Base-by-base conservation (phyloP, 2,888 invertebrate species). In the Hemistola chrysoprasaria region DNA sequence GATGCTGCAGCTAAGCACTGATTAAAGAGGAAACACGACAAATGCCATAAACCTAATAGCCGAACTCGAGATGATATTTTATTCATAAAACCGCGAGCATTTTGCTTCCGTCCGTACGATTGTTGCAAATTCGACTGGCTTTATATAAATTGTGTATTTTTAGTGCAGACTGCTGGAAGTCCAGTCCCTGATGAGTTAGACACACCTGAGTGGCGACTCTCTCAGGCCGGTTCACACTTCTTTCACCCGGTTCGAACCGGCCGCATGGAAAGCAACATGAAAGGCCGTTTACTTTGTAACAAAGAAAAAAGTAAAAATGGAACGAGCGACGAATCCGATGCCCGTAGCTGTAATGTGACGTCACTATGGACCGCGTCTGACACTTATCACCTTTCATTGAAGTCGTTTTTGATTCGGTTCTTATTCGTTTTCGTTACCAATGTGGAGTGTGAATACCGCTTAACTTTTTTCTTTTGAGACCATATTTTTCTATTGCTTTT, bases 191-290 rank as follows among this genome's bases (percentile, higher is more conserved):
- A 59, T 51, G 68, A 64, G 76, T 78, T 77, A 73, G 59, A 60
- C 63, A 78, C 85, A 82, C 79, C 80, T 81, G 83, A 81, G 69
- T 79, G 79, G 60, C 69, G 66, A 66, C 65, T 71, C 75, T 82
- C 68, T 82, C 83, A 75, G 78, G 56, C 77, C 71, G 80, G 47
- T 81, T 81, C 71, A 81, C 83, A 77, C 76, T 84, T 84, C 82
- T 82, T 83, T 78, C 78, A 82, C 75, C 72, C 50, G 68, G 66
- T 65, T 59, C 64, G 71, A 80, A 70, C 76, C 80, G 83, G 51
- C 80, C 75, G 75, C 68, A 81, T 66, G 84, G 84, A 84, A 83
- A 82, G 67, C 70, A 65, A 83, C 85, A 84, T 87, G 76, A 86
- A 86, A 87, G 86, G 84, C 71, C 63, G 64, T 57, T 55, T 69